Conservation (phyloP, 2,888 invertebrate genomes). For the Prosopocoilus inquinatus region DNA sequence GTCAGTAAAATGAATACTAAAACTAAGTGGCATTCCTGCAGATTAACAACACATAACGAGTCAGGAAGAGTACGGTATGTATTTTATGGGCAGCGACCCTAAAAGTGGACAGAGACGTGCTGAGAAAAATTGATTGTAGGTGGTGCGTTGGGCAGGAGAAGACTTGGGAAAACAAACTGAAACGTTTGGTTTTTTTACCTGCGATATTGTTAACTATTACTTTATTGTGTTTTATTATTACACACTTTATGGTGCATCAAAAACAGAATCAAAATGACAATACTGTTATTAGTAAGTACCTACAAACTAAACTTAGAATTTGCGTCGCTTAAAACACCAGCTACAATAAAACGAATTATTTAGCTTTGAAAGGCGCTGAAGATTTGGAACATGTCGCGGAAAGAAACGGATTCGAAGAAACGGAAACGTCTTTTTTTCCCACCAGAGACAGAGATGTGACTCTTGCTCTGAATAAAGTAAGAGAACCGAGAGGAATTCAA, state of each 20-base stretch:
- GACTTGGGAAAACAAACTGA: conserved; percentile 48
- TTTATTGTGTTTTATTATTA: background rate
- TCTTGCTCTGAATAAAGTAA: too few relatives aligned
- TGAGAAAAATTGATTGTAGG: conserved; percentile 32
- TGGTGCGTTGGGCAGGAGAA: conserved; percentile 52
- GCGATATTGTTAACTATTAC: conserved; percentile 34
- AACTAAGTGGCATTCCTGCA: conserved; percentile 46
- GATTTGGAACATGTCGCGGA: background rate
- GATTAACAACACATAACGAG: conserved; percentile 50
- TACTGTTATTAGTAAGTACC: background rate
- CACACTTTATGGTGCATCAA: background rate
- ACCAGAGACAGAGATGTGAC: background rate
- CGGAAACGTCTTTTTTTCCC: background rate
- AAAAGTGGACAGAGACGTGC: too few relatives aligned
- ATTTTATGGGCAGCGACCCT: conserved; percentile 4
- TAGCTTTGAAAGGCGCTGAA: background rate
- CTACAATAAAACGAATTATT: background rate
- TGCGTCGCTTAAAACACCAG: background rate
- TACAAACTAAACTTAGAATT: background rate
- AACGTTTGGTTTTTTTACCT: conserved; percentile 49
- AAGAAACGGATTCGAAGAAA: background rate
- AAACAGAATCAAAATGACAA: background rate
- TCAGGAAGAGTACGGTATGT: conserved; percentile 52
- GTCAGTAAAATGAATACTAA: conserved; percentile 35
- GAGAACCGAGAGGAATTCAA: background rate